Conservation (phyloP, 2,797 vertebrate genomes). For the Myripristis murdjan region DNA sequence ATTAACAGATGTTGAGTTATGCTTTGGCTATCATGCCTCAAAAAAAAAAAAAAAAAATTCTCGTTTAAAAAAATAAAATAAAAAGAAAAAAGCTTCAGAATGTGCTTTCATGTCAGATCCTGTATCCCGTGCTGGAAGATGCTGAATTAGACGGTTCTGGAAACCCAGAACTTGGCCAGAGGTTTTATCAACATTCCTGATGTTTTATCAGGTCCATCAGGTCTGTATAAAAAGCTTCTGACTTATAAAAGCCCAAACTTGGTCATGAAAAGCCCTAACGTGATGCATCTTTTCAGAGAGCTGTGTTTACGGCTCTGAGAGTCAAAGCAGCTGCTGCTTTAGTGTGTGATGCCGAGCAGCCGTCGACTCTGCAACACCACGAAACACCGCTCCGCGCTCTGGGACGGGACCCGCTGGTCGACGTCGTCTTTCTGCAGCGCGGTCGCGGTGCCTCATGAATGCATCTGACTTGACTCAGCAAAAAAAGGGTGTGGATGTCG, state of each 20-base stretch:
- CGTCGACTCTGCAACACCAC: neutral
- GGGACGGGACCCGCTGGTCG: neutral
- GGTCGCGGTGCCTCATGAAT: neutral
- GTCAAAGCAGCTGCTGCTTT: conserved; percentile 6
- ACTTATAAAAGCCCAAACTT: neutral
- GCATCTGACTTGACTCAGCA: fast-evolving
- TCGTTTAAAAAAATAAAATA: too few species aligned
- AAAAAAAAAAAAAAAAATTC: conserved; percentile 40
- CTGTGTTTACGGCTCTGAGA: neutral
- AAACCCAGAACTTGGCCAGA: neutral
- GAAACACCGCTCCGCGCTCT: neutral
- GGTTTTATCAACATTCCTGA: conserved; percentile 42
- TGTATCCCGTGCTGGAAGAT: conserved; percentile 45
- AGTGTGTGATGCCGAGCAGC: neutral
- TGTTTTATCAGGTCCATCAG: conserved; percentile 26
- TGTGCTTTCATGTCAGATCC: conserved; percentile 27
- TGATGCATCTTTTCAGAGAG: neutral
- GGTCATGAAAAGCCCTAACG: neutral
- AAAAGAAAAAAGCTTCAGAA: conserved; percentile 23
- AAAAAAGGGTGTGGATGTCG: too few species aligned
- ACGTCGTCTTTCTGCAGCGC: neutral
- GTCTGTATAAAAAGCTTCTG: conserved; percentile 6
- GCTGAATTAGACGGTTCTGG: conserved; percentile 30
- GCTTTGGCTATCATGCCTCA: conserved; percentile 53
- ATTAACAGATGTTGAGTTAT: conserved; percentile 11